These are phyloP conservation scores for Tylochromis polylepis DNA, from an alignment of 2,113 vertebrate species.

Conservation along the genomic window DNA sequence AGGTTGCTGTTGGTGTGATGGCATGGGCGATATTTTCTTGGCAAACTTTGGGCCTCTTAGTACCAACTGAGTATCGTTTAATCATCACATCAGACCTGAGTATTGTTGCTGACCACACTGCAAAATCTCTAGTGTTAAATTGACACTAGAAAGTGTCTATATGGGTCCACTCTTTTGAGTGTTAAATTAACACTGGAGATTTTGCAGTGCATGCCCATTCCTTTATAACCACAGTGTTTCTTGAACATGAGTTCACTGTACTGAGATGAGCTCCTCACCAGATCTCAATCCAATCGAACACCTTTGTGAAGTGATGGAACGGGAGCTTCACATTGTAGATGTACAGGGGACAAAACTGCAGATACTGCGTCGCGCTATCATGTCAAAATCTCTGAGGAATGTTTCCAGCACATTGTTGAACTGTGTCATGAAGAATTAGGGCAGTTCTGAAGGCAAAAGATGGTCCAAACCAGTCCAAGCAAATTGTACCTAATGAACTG, in stretches of 20 bases:
- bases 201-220: no score
- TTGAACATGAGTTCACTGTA: not conserved
- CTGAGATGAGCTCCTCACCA: not conserved
- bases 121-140: no score
- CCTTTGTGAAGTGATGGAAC: not conserved
- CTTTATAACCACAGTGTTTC: not conserved
- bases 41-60: not conserved
- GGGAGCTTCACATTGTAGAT: not conserved
- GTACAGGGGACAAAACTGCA: not conserved
- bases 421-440: not conserved
- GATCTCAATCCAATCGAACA: not conserved
- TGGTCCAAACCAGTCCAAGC: not conserved
- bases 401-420: not conserved
- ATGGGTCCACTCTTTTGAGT: no score
- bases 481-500: not conserved
- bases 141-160: no score
- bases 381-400: not conserved
- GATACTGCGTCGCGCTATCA: not conserved
- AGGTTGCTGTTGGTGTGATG: not conserved
- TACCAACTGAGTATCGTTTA: not conserved
- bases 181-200: no score
- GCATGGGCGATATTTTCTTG: not conserved
- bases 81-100: not conserved
- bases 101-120: not conserved
- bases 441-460: not conserved